Base-by-base conservation (phyloP, 2,888 invertebrate species). In the Cryptosula pallasiana region DNA sequence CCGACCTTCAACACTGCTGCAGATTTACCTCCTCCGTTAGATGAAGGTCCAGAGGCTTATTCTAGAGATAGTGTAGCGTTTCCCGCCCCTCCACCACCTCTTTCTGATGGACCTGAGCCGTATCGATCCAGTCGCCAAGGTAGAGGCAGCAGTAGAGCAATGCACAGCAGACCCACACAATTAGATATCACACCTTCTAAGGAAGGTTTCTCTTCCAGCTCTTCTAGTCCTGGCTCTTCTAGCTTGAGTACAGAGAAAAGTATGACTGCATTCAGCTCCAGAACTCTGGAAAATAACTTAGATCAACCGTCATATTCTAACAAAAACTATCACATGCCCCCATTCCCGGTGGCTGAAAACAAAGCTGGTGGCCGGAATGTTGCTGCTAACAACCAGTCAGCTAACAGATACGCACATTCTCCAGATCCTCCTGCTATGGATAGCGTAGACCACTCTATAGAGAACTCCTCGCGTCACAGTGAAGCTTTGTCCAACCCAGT, bases 11-110 rank as follows among this genome's bases (percentile, higher is more conserved):
- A 63, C 32, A 32, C 63, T 32, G 63, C 27, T 9, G 29, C 63
- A 13, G 63, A 63, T 63, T 27, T 63, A 13, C 63, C 63, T 32
- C 63, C 63, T 16, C 63, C 63, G 5, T 63, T 63, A 63, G 63
- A 63, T 27, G 63, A 63, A 32, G 63, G 63, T 27, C 63, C 63
- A 13, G 63, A 63, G 27, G 63, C 63, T 32, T 63, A 63, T 63
- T 63, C 63, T 32, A 27, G 63, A 34, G 63, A 63, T 32, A 63
- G 63, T 63, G 32, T 63, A 5, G 63, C 63, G 27, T 63, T 32
- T n/a, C 63, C 32, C 3, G 32, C 63, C 9, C 63, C 63, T 13
- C 63, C 63, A 29, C 63, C 63, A 63, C 63, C 63, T 13, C 27
- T 63, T 9, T 25, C 63, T 25, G 63, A 63, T 63, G 63, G 63